A percentile compares a stretch with the other conserved stretches of the same genome.
Conservation (phyloP, 2,888 invertebrate species). For the Lasioglossum calceatum region DNA sequence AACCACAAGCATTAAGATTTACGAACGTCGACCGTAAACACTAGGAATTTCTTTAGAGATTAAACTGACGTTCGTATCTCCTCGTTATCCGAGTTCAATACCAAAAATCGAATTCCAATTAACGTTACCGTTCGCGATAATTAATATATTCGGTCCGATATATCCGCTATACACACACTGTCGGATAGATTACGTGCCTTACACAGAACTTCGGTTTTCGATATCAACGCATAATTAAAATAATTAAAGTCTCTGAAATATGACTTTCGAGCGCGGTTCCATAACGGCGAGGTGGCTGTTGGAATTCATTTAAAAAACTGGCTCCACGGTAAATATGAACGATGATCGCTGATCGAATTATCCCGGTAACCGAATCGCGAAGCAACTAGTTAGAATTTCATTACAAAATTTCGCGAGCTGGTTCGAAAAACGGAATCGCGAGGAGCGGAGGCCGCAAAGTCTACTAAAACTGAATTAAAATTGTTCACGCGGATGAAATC, state of each 20-base stretch:
- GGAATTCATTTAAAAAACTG: not conserved
- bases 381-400: not conserved
- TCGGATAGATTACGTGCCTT: not conserved
- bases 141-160: not conserved
- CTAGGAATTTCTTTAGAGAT: not conserved
- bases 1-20: not conserved
- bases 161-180: not conserved
- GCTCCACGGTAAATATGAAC: not conserved
- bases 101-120: constrained; percentile 5
- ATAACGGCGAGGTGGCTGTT: not conserved
- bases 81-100: not conserved
- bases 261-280: not conserved
- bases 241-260: not conserved
- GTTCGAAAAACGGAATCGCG: not conserved
- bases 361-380: not conserved
- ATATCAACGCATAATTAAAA: not conserved
- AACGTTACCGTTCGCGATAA: not conserved
- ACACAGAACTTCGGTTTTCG: not conserved
- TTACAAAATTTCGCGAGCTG: not conserved
- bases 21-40: not conserved
- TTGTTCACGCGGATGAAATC: not conserved
- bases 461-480: not conserved
- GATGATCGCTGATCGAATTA: not conserved
- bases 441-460: not conserved
- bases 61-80: not conserved